Evolutionary conservation across 2,888 invertebrate species (phyloP), one percentile per base, ranked within the genome.

Genomic region (Listrodromus nycthemerus): DNA sequence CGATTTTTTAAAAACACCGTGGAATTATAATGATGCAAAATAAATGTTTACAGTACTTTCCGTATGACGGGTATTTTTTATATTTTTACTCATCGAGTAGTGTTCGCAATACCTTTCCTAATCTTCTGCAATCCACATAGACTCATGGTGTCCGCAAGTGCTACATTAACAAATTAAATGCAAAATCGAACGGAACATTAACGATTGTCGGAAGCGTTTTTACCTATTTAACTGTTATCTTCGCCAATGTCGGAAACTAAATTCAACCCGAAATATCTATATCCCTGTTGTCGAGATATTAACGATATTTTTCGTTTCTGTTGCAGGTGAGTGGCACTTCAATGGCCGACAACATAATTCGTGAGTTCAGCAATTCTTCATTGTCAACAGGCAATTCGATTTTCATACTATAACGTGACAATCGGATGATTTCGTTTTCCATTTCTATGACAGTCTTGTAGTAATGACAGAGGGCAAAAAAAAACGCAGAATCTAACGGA

Each of bases 401-500:
- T 30, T 61, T 30, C n/a, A 61, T n/a, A 30, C n/a, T 30, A 16
- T 27, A 30, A 6, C 30, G 55, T 55, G 27, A 61, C 61, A 16
- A 61, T 61, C 61, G 61, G 27, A 61, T 30, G 24, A 61, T 27
- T 27, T 30, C 27, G 61, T 61, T 61, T 61, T 30, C 61, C n/a
- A 30, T 61, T 61, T 61, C 61, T 30, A n/a, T 27, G 61, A 61
- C 27, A 30, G 27, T 61, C 61, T 13, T 19, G 61, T n/a, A 61
- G 30, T 30, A 30, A 16, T 30, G 61, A 61, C 30, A 61, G 30
- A 52, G 19, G n/a, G 13, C 2, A 19, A 58, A 67, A 67, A 70
- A 63, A 80, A 33, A 45, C 45, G 65, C 30, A 2, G 50, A 55
- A 55, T 45, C 69, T 77, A 78, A 70, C 84, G 65, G 74, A 30